These are phyloP conservation scores for Lymantria dispar DNA, from an alignment of 2,888 invertebrate genomes.

Conservation along the genomic window DNA sequence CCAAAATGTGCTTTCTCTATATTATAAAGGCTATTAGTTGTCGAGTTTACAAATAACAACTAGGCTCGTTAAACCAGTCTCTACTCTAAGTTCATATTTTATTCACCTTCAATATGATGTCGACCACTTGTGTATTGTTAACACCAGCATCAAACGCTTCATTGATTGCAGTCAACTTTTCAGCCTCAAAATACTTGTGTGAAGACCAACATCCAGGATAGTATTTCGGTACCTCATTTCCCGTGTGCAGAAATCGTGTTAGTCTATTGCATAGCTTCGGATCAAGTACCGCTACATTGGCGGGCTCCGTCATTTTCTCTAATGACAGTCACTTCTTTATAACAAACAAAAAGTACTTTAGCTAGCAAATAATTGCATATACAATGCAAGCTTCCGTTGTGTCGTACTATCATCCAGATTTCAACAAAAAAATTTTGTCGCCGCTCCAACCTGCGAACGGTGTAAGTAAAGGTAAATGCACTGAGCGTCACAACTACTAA, in stretches of 20 bases:
- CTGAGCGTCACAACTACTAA: slow-evolving; percentile 48
- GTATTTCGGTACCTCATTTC: slow-evolving; percentile 77
- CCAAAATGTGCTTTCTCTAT: no score
- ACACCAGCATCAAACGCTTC: slow-evolving; percentile 37
- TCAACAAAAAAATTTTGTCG: slow-evolving; percentile 25
- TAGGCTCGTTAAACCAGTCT: no score
- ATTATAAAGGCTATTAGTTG: no score
- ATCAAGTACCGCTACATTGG: slow-evolving; percentile 38
- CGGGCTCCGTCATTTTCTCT: slow-evolving; percentile 49
- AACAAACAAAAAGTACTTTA: slow-evolving; percentile 16
- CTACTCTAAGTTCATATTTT: not conserved
- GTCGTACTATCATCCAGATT: slow-evolving; percentile 38
- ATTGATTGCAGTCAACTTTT: slow-evolving; percentile 63
- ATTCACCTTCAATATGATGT: slow-evolving; percentile 61
- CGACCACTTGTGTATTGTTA: slow-evolving; percentile 52
- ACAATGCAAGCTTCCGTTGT: slow-evolving; percentile 25
- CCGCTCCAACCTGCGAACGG: slow-evolving; percentile 46
- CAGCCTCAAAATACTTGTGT: slow-evolving; percentile 72
- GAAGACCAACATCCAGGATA: slow-evolving; percentile 80
- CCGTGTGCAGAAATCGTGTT: slow-evolving; percentile 76
- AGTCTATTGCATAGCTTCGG: slow-evolving; percentile 61
- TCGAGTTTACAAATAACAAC: no score
- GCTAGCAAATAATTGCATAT: slow-evolving; percentile 35
- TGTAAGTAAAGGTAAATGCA: slow-evolving; percentile 54
- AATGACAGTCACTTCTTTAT: slow-evolving; percentile 12